phyloP scores from a whole-genome alignment of 1,140 invertebrate species.

The Hyphantria cunea region DNA sequence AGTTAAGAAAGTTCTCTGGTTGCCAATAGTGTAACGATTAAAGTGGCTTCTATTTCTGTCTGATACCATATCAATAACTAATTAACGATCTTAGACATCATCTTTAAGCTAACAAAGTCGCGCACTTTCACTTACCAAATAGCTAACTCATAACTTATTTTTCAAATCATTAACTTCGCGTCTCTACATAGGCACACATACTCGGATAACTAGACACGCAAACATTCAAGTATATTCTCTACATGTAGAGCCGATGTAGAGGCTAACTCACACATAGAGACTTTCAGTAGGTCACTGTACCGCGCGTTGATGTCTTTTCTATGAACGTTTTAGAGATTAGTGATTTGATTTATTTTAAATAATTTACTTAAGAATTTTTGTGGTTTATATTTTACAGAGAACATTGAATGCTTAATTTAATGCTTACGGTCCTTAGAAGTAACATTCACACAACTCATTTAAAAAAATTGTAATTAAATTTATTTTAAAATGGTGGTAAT shows the following conservation, averaged over 20 bases:
- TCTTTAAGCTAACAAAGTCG: background rate
- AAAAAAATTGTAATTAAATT: too few species aligned
- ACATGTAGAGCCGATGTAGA: background rate
- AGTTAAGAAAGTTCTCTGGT: too few species aligned
- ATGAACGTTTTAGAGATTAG: slow-evolving; percentile 24
- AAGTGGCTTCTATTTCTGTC: too few species aligned
- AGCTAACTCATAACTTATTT: slow-evolving; percentile 33
- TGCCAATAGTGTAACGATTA: too few species aligned
- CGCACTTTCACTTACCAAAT: slow-evolving; percentile 30
- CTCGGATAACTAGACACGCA: slow-evolving; percentile 7
- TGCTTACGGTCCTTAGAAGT: too few species aligned
- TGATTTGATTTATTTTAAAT: slow-evolving; percentile 10
- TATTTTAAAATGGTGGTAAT: too few species aligned
- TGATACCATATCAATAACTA: too few species aligned
- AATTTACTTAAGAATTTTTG: background rate
- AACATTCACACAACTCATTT: too few species aligned
- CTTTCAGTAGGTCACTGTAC: slow-evolving; percentile 39
- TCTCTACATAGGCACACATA: slow-evolving; percentile 8
- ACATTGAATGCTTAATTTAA: background rate
- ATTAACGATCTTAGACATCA: too few species aligned
- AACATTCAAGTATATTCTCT: background rate
- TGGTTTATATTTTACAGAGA: slow-evolving; percentile 7
- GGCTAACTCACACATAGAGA: slow-evolving; percentile 24
- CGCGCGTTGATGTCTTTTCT: slow-evolving; percentile 49
- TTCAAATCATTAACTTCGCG: slow-evolving; percentile 26